Conservation (phyloP, 2,888 invertebrate species). For the Standfussiana lucernea region DNA sequence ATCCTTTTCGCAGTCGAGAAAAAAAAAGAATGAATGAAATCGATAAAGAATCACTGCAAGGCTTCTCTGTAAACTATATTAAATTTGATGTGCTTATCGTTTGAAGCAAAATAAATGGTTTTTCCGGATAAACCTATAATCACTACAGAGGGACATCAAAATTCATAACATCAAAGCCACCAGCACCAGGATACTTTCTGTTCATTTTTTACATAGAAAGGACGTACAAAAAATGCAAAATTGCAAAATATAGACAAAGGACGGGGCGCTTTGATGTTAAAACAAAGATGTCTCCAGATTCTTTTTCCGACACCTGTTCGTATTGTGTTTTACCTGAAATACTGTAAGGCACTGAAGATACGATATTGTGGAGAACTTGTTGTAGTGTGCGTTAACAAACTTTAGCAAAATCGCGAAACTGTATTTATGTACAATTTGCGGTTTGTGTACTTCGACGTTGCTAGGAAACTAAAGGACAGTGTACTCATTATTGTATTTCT, state of each 20-base stretch:
- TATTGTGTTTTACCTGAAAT: slow-evolving; percentile 29
- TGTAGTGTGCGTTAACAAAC: background rate
- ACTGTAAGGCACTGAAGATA: slow-evolving; percentile 11
- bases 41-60: too few species aligned
- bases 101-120: too few species aligned
- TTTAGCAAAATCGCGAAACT: slow-evolving; percentile 30
- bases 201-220: slow-evolving; percentile 31
- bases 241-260: slow-evolving; percentile 34
- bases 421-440: slow-evolving; percentile 30
- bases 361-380: slow-evolving; percentile 13
- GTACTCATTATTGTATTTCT: slow-evolving; percentile 53
- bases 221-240: slow-evolving; percentile 54
- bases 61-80: too few species aligned
- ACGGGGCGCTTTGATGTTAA: slow-evolving; percentile 48
- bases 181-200: slow-evolving; percentile 19
- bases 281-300: slow-evolving; percentile 45
- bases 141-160: slow-evolving; percentile 34
- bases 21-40: too few species aligned
- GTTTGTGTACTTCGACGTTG: slow-evolving; percentile 67
- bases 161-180: slow-evolving; percentile 42
- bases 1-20: too few species aligned
- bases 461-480: slow-evolving; percentile 67
- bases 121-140: slow-evolving; percentile 12
- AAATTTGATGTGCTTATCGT: too few species aligned
- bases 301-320: slow-evolving; percentile 27